These are phyloP conservation scores for Acrobasis suavella DNA, from an alignment of 2,888 invertebrate genomes.

Conservation along the genomic window DNA sequence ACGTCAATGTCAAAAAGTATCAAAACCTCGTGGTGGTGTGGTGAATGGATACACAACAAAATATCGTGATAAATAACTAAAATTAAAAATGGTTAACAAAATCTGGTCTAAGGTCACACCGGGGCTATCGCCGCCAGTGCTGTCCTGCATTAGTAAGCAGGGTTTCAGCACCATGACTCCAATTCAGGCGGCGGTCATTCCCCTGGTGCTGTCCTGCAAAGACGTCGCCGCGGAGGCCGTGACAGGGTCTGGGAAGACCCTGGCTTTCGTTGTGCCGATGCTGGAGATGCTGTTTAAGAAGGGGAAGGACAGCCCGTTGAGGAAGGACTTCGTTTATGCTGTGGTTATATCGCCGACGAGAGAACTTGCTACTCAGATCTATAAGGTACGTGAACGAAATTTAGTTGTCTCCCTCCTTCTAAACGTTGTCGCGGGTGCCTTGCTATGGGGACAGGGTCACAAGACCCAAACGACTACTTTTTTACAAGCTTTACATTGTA, in stretches of 20 bases:
- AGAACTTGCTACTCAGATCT: slow-evolving; percentile 96
- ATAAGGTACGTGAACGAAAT: slow-evolving; percentile 69
- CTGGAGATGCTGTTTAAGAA: slow-evolving; percentile 90
- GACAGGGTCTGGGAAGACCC: slow-evolving; percentile 98
- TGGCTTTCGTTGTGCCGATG: slow-evolving; percentile 96
- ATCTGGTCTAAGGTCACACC: slow-evolving; percentile 69
- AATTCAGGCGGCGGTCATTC: slow-evolving; percentile 93
- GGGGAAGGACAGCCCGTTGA: slow-evolving; percentile 84
- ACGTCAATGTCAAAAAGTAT: slow-evolving; percentile 8
- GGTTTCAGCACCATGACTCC: slow-evolving; percentile 83
- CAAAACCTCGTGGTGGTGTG: slow-evolving; percentile 20
- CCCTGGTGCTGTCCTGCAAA: slow-evolving; percentile 92
- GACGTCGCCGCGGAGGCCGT: slow-evolving; percentile 99
- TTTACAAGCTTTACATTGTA: too few species aligned
- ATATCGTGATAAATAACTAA: too few species aligned
- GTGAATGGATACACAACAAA: too few species aligned
- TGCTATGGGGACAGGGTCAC: too few species aligned
- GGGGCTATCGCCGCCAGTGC: slow-evolving; percentile 72
- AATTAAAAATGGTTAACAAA: slow-evolving; percentile 65
- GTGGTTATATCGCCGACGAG: slow-evolving; percentile 97
- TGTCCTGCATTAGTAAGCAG: slow-evolving; percentile 77
- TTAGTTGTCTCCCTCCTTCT: too few species aligned
- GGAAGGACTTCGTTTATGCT: slow-evolving; percentile 90
- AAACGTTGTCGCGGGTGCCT: too few species aligned
- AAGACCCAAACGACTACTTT: too few species aligned